Percentiles rank a stretch among this genome's conserved stretches.
phyloP scores from a whole-genome alignment of 2,113 vertebrate species.

The Nothobranchius furzeri region DNA sequence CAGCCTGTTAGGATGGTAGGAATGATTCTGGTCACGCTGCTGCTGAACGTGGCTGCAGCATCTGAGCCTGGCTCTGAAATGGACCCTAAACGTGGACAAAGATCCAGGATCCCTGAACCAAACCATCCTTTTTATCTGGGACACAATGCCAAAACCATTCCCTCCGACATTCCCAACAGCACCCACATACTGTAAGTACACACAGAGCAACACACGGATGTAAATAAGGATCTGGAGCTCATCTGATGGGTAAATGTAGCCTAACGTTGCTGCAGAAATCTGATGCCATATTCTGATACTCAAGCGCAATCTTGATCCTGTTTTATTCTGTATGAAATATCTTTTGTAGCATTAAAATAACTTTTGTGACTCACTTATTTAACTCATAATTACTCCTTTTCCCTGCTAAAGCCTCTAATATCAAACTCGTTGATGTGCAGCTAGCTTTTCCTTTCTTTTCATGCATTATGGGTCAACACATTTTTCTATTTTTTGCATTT shows the following conservation, averaged over 20 bases:
- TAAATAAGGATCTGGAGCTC: neutral
- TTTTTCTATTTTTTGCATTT: neutral
- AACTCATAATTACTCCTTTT: too few relatives aligned
- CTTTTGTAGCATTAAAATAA: too few relatives aligned
- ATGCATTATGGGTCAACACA: neutral
- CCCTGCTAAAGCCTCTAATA: neutral
- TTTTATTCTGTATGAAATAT: too few relatives aligned
- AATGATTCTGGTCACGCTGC: constrained; percentile 14
- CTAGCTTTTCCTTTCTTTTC: neutral
- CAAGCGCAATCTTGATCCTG: neutral
- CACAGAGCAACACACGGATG: neutral
- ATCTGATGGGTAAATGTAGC: too few relatives aligned
- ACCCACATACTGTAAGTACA: constrained; percentile 71
- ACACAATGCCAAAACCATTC: constrained; percentile 43
- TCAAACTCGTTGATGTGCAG: neutral
- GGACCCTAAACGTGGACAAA: constrained; percentile 12
- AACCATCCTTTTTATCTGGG: constrained; percentile 7
- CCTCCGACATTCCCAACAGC: constrained; percentile 58
- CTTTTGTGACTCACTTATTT: too few relatives aligned
- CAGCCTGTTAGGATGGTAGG: constrained; percentile 11
- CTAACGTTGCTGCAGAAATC: neutral
- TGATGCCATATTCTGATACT: neutral
- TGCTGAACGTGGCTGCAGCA: constrained; percentile 18
- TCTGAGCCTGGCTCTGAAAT: neutral
- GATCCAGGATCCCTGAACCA: constrained; percentile 17